phyloP scores from a whole-genome alignment of 2,113 vertebrate genomes.

The Loxodonta africana region DNA sequence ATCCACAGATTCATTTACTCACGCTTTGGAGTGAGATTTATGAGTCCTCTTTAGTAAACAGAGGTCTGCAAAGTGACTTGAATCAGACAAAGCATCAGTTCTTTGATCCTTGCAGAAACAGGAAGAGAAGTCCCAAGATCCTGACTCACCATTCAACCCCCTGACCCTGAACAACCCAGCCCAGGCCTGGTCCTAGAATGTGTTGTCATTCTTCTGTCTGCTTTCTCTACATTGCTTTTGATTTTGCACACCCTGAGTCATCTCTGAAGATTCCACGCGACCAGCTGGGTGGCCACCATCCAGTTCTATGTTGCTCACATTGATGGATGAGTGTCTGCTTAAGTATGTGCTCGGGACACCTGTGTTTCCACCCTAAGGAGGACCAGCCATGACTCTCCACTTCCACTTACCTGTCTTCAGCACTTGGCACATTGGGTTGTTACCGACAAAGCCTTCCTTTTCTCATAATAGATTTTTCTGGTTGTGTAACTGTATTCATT shows the following conservation, averaged over 20 bases:
- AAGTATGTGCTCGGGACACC: neutral
- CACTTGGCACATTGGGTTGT: neutral
- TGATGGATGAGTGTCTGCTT: constrained; percentile 47
- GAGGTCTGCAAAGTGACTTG: neutral
- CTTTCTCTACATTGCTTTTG: neutral
- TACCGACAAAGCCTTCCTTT: neutral
- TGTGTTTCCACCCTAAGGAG: neutral
- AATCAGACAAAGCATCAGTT: constrained; percentile 1
- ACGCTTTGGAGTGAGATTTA: neutral
- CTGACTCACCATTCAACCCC: constrained; percentile 61
- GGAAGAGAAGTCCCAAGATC: constrained; percentile 51
- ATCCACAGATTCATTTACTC: neutral
- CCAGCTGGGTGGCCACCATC: constrained; percentile 59
- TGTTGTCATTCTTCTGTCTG: neutral
- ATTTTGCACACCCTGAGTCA: constrained; percentile 71
- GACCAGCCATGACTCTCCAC: neutral
- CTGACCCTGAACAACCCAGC: constrained; percentile 59
- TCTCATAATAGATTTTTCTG: constrained; percentile 52
- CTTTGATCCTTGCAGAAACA: constrained; percentile 70
- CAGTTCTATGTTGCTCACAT: neutral
- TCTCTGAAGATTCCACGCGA: neutral
- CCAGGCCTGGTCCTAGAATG: neutral
- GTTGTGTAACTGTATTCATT: constrained; percentile 60
- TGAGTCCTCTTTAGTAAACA: neutral
- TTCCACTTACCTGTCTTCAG: constrained; percentile 45